phyloP scores from a whole-genome alignment of 2,113 vertebrate species.

The Siniperca knerii region DNA sequence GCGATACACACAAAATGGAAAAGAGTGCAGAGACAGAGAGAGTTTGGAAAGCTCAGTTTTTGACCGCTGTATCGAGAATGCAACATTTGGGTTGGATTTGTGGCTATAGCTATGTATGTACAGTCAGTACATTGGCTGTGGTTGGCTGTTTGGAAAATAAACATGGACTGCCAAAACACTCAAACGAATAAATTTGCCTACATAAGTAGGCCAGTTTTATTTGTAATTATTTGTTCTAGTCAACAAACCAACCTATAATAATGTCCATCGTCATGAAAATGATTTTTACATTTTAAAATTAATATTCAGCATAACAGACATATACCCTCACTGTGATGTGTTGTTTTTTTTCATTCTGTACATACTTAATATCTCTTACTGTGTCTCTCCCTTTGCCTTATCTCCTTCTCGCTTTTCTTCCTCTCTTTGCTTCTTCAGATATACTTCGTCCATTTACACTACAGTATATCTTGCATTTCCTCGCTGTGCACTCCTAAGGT shows the following conservation, averaged over 20 bases:
- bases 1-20: background rate
- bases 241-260: background rate
- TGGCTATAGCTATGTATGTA: background rate
- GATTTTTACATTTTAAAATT: background rate
- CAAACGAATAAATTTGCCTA: background rate
- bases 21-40: background rate
- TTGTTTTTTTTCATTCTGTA: background rate
- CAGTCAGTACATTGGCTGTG: background rate
- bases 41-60: background rate
- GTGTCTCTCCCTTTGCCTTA: background rate
- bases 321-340: no score
- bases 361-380: background rate
- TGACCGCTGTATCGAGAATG: background rate
- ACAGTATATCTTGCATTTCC: constrained; percentile 42
- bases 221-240: background rate
- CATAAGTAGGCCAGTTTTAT: background rate
- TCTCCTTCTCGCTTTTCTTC: background rate
- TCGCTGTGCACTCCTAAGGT: constrained; percentile 53
- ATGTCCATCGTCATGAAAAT: background rate
- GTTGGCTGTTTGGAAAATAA: background rate
- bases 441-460: constrained; percentile 21
- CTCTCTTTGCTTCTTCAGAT: background rate
- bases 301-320: background rate
- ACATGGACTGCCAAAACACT: background rate
- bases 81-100: background rate